phyloP scores from a whole-genome alignment of 2,113 vertebrate genomes.

The Chelonoidis abingdonii region DNA sequence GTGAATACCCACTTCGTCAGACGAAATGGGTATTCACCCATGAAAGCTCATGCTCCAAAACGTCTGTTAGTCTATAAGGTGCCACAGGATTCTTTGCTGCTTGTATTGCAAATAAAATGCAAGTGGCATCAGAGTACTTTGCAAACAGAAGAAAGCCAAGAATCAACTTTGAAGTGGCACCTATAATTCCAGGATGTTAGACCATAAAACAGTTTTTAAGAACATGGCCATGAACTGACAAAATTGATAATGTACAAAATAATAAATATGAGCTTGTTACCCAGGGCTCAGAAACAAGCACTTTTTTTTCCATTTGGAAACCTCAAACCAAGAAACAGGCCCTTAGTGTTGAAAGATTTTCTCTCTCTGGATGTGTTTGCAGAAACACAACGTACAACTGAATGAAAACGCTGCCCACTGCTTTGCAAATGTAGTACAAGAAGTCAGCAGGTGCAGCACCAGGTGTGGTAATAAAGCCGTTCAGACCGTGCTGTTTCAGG shows the following conservation, averaged over 20 bases:
- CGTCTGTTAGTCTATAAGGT: too few relatives aligned
- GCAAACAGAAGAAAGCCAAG: not conserved
- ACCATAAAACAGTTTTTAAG: not conserved
- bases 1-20: too few relatives aligned
- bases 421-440: not conserved
- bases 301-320: not conserved
- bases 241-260: not conserved
- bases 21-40: too few relatives aligned
- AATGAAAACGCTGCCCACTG: not conserved
- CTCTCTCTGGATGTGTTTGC: not conserved
- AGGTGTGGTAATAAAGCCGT: not conserved
- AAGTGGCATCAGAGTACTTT: not conserved
- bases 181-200: not conserved
- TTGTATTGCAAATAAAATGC: not conserved
- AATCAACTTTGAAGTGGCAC: not conserved
- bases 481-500: not conserved
- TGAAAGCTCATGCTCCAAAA: too few relatives aligned
- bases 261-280: not conserved
- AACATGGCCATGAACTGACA: not conserved
- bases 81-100: too few relatives aligned
- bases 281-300: not conserved
- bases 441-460: not conserved
- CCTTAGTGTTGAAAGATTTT: not conserved
- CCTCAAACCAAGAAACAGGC: rapidly evolving
- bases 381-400: not conserved